Evolutionary conservation across 2,888 invertebrate species (phyloP), one percentile per base, ranked within the genome.

Genomic region (Diadromus collaris): DNA sequence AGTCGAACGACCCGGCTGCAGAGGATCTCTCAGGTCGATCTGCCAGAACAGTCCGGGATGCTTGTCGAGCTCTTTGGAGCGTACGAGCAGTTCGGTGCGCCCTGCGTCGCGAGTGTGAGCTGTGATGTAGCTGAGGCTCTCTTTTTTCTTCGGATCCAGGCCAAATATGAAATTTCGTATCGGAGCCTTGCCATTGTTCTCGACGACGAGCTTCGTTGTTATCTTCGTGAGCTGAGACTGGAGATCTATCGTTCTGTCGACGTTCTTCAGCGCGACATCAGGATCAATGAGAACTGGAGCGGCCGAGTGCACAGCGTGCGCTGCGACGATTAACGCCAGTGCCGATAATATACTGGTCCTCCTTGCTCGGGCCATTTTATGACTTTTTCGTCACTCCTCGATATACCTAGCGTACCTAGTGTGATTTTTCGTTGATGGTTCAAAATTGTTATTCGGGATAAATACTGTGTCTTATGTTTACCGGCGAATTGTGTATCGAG

Each of bases 161-260:
- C 95, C 93, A 83, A 96, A 93, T 34, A 96, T 91, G 88, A 97
- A 95, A 83, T 92, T 93, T 80, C 93, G 94, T 44, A 95, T 94
- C 80, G 95, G 92, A 81, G 94, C 93, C 88, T 95, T 95, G 70
- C 96, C 96, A 84, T 93, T 93, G 90, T 98, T 98, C 91, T 98
- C 96, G 84, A 98, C 89, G 83, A 95, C 95, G 87, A 98, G 93
- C 91, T 95, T 95, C 41, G 95, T 92, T 16, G 94, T 92, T 70
- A 97, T 94, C 92, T 97, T 98, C 2, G 97, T 97, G 77, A 99
- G 93, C 91, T 98, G 98, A 7, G 97, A 95, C 6, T 96, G 94
- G 82, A 98, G 92, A 91, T 99, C 98, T 84, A 99, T 94, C 65
- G 94, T 94, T 88, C 97, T 93, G 81, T 98, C 97, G 24, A 96